Evolutionary conservation across 1,140 invertebrate genomes (phyloP), one percentile per base, ranked within the genome.

Genomic region (Drosophila hydei): DNA sequence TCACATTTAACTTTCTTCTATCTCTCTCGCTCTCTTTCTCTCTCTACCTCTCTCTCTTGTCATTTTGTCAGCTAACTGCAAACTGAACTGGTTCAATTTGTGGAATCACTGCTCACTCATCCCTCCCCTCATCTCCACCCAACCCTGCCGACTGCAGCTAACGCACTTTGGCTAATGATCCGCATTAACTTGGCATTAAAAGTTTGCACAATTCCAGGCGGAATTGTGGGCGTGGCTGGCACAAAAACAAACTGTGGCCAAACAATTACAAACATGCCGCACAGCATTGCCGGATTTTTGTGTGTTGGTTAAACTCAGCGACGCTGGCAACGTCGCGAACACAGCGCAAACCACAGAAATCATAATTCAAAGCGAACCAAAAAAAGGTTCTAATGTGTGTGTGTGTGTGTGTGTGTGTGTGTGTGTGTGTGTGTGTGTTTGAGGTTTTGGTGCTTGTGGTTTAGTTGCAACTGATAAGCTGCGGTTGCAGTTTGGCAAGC

Each of bases 301-400:
- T 19, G 30, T 33, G 7, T 30, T 30, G 27, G 30, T 33, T 33
- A 33, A 33, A 33, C 9, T 8, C 3, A 11, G 30, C 19, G 11
- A 33, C 19, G 16, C 8, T 38, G 36, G 12, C 52, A 36, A 52
- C 30, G 27, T 30, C 14, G 30, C 50, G 19, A 59, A 62, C 50
- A 52, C 30, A 16, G 30, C 14, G 30, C 50, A 19, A 59, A 62
- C 50, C 58, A 40, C 63, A 45, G 40, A 59, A 63, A 18, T 54
- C 63, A 76, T 76, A 76, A 76, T 76, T 76, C 70, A 76, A 52
- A 18, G 52, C 47, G 45, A 43, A 42, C 52, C 52, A 72, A 73
- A 72, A 61, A 67, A 65, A 55, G 68, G 38, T 56, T 1, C 27
- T 21, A 9, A 33, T 59, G 45, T 30, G 38, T 42, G 21, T 40